Evolutionary conservation across 2,113 vertebrate genomes (phyloP).

Genomic region (Eleginops maclovinus): DNA sequence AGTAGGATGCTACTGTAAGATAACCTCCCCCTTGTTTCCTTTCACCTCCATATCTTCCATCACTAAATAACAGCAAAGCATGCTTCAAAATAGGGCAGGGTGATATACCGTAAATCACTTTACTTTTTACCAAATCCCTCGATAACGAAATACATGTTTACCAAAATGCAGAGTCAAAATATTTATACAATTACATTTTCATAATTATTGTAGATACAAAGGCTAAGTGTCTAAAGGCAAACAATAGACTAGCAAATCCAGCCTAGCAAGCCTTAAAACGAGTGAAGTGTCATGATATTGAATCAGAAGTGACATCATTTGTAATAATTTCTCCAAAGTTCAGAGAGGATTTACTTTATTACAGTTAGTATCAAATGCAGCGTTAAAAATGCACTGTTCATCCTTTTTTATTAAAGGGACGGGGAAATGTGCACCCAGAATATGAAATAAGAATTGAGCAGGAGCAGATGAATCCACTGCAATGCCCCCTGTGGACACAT

Average conservation of each 20-base stretch:
- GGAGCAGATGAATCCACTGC: constrained; percentile 8
- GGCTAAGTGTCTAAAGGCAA: too few species aligned
- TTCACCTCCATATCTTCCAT: not conserved
- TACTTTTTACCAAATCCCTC: too few species aligned
- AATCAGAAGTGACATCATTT: not conserved
- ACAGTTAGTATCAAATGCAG: constrained; percentile 4
- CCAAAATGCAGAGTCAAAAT: too few species aligned
- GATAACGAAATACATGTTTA: too few species aligned
- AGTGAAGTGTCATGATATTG: too few species aligned
- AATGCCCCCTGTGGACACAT: constrained; percentile 31
- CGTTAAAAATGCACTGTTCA: constrained; percentile 4
- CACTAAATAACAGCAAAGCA: not conserved
- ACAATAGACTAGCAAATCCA: too few species aligned
- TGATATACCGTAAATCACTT: too few species aligned
- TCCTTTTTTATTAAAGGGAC: constrained; percentile 13
- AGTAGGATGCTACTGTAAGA: too few species aligned
- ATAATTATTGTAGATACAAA: too few species aligned
- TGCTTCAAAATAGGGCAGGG: too few species aligned
- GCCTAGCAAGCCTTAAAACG: too few species aligned
- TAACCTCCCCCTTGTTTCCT: not conserved
- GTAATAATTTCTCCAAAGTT: not conserved
- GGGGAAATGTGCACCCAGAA: not conserved
- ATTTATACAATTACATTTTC: too few species aligned
- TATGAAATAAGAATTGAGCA: constrained; percentile 9
- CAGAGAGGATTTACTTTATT: not conserved